A percentile compares a stretch with the other conserved stretches of the same genome.
phyloP scores from a whole-genome alignment of 2,113 vertebrate genomes.

The Plecturocebus donacophilus region DNA sequence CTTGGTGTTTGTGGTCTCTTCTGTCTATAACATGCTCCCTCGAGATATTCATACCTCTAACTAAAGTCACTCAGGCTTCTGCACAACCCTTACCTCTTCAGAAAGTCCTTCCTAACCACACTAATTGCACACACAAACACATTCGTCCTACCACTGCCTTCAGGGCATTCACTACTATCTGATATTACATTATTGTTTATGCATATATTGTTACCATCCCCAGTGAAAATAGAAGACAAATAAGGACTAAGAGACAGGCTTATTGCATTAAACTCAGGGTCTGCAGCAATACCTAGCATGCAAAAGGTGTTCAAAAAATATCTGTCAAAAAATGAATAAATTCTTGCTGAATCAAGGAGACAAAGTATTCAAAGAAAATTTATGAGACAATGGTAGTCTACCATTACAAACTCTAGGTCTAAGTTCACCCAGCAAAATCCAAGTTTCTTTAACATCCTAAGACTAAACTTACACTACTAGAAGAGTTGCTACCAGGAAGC shows the following conservation, averaged over 20 bases:
- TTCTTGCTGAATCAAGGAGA: background rate
- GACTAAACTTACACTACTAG: background rate
- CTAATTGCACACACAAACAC: background rate
- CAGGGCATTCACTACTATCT: background rate
- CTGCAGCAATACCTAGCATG: background rate
- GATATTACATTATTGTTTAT: background rate
- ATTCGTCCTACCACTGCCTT: background rate
- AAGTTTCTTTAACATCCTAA: background rate
- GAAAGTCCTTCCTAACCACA: background rate
- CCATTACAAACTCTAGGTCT: background rate
- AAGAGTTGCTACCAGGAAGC: background rate
- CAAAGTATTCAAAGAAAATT: background rate
- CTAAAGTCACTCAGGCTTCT: background rate
- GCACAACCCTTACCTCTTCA: background rate
- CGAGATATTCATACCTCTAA: background rate
- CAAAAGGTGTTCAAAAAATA: background rate
- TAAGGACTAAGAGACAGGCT: background rate
- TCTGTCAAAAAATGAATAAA: background rate
- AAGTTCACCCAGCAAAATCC: background rate
- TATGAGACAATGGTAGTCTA: background rate
- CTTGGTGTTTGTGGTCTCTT: background rate
- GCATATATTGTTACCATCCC: background rate
- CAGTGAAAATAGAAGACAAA: background rate
- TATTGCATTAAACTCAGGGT: background rate
- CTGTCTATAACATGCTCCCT: background rate